phyloP scores from a whole-genome alignment of 2,113 vertebrate genomes.

The Etia nguti region DNA sequence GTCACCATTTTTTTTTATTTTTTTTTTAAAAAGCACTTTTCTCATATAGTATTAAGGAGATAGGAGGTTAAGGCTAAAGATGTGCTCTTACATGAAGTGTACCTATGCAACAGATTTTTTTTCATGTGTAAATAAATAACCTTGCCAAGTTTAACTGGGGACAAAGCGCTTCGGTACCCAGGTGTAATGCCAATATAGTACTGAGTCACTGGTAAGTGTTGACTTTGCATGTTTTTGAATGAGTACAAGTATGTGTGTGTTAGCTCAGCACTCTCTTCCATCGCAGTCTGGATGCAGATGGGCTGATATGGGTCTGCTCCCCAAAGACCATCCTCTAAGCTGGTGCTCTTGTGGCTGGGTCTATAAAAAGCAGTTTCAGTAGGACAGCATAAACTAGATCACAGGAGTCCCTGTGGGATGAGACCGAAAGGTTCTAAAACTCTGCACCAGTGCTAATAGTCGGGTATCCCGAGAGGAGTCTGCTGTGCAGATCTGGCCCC shows the following conservation, averaged over 20 bases:
- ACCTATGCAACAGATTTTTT: background rate
- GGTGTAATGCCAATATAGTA: background rate
- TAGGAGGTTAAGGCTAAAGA: background rate
- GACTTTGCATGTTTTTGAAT: conserved; percentile 7
- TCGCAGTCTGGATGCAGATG: conserved; percentile 5
- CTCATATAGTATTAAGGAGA: background rate
- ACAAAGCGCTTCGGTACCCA: background rate
- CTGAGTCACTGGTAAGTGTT: conserved; percentile 21
- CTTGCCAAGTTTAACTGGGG: background rate
- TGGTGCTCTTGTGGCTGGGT: conserved; percentile 15
- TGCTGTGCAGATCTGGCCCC: background rate
- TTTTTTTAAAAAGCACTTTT: background rate
- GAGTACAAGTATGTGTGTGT: conserved; percentile 4
- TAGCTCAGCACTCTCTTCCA: background rate
- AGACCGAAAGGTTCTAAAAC: conserved; percentile 11
- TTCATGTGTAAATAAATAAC: background rate
- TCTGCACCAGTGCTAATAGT: background rate
- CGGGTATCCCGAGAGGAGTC: background rate
- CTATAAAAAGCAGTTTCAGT: conserved; percentile 64
- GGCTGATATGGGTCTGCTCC: conserved; percentile 63
- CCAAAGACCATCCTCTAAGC: conserved; percentile 23
- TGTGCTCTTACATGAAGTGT: background rate
- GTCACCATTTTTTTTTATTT: background rate
- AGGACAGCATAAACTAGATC: conserved; percentile 73
- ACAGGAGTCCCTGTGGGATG: conserved; percentile 17